phyloP scores from a whole-genome alignment of 2,797 vertebrate species.

The Meriones psammophilus region DNA sequence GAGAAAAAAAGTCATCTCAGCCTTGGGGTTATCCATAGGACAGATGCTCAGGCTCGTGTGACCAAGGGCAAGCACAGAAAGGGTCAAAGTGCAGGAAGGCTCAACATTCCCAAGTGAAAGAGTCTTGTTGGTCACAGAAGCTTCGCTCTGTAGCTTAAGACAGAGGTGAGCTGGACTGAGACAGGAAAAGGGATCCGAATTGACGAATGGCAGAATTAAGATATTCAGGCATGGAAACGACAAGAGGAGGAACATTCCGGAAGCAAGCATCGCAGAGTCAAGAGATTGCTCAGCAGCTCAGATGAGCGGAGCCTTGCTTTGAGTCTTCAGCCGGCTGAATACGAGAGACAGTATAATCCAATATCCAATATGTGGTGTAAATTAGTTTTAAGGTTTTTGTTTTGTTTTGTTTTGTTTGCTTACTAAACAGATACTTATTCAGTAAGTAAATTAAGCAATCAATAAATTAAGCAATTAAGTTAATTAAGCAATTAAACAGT shows the following conservation, averaged over 20 bases:
- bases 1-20: background rate
- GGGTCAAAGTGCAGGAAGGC: background rate
- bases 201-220: background rate
- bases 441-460: constrained; percentile 58
- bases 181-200: background rate
- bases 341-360: background rate
- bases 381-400: background rate
- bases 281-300: background rate
- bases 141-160: background rate
- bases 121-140: background rate
- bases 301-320: background rate
- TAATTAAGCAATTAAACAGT: constrained; percentile 54
- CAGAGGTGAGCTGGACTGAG: background rate
- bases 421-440: constrained; percentile 53
- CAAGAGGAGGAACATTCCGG: background rate
- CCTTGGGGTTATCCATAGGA: background rate
- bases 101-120: background rate
- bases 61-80: background rate
- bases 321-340: background rate
- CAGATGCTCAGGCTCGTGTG: background rate
- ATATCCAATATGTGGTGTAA: background rate
- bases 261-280: background rate
- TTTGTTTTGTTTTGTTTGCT: constrained; percentile 30
- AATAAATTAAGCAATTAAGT: constrained; percentile 64
- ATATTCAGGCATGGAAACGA: background rate